Conservation (phyloP, 2,888 invertebrate species). For the Pachydiplax longipennis region DNA sequence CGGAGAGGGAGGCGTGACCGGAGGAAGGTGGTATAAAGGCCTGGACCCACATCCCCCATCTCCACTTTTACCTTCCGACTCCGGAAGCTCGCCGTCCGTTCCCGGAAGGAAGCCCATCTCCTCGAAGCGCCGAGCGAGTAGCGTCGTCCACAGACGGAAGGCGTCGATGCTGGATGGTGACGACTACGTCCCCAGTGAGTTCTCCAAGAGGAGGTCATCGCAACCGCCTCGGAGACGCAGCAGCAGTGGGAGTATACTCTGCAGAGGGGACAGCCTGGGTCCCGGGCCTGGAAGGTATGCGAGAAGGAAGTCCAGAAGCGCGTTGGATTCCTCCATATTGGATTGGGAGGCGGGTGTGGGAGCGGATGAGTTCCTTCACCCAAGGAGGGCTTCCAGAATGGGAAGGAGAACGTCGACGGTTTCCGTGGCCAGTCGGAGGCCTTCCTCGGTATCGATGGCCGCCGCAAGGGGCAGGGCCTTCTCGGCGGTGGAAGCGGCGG, state of each 20-base stretch:
- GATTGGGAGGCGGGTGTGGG: neutral
- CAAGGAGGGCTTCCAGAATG: neutral
- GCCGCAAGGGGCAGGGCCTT: conserved; percentile 6
- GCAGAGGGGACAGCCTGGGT: neutral
- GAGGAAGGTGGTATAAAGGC: neutral
- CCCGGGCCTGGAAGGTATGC: neutral
- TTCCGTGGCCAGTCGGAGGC: conserved; percentile 17
- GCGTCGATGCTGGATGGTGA: neutral
- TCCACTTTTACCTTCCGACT: neutral
- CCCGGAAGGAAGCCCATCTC: neutral
- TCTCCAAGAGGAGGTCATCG: neutral
- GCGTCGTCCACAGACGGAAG: neutral
- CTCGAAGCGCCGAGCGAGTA: neutral
- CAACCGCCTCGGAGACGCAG: conserved; percentile 7
- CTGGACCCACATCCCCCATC: neutral
- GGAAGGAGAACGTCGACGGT: neutral
- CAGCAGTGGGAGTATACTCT: conserved; percentile 23
- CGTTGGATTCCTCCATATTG: neutral
- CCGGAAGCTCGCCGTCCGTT: neutral
- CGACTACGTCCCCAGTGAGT: neutral
- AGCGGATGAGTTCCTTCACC: neutral
- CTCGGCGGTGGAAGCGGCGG: neutral
- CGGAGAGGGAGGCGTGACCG: neutral
- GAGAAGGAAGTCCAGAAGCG: neutral
- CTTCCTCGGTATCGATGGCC: neutral